These are phyloP conservation scores for Leptopilina myrica DNA, from an alignment of 2,888 invertebrate genomes.

Conservation along the genomic window DNA sequence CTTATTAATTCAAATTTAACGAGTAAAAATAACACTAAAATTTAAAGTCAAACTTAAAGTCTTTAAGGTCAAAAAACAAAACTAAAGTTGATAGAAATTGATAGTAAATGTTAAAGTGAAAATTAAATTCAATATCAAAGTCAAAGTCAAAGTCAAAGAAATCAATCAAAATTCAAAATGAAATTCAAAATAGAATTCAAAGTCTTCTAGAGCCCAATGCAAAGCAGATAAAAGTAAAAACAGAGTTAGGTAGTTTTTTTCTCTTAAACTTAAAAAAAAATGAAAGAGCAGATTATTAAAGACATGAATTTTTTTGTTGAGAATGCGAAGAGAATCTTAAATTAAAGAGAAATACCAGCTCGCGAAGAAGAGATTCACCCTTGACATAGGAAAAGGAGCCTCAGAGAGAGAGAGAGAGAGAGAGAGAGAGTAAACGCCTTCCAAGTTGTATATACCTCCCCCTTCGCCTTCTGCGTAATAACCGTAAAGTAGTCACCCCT, in stretches of 20 bases:
- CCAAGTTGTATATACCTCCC: slow-evolving; percentile 47
- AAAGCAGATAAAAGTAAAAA: no score
- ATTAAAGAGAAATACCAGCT: neutral
- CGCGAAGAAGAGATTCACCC: slow-evolving; percentile 46
- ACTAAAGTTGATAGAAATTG: no score
- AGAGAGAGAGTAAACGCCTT: neutral
- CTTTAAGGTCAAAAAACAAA: no score
- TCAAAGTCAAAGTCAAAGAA: no score
- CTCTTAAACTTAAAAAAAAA: neutral
- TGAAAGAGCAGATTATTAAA: neutral
- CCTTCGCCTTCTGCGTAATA: slow-evolving; percentile 62
- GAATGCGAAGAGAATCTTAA: slow-evolving; percentile 4
- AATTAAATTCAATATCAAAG: no score
- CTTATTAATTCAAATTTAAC: no score
- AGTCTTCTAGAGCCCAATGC: no score
- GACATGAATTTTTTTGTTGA: slow-evolving; percentile 3
- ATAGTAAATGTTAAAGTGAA: no score
- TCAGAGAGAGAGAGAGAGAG: neutral
- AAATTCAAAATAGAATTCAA: no score
- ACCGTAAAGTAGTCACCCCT: slow-evolving; percentile 67
- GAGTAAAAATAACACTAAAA: no score
- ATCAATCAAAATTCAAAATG: no score
- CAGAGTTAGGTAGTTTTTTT: neutral
- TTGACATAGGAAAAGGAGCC: slow-evolving; percentile 49
- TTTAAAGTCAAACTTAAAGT: no score